phyloP scores from a whole-genome alignment of 2,888 invertebrate species.

The Entomobrya proxima region DNA sequence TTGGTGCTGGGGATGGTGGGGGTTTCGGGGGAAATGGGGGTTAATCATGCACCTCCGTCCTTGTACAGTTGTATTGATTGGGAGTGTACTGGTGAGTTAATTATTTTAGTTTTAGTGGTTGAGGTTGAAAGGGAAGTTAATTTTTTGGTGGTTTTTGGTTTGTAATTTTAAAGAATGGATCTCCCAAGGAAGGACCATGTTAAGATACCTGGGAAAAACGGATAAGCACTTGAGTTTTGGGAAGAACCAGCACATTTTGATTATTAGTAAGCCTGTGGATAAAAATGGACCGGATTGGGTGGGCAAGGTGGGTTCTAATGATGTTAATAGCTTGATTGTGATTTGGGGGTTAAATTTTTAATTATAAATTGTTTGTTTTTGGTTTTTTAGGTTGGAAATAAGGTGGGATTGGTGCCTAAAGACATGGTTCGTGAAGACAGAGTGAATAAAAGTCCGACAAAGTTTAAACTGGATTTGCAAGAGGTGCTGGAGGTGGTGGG shows the following conservation, averaged over 20 bases:
- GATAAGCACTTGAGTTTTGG: slow-evolving; percentile 72
- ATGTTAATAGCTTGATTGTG: neutral
- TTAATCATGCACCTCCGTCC: neutral
- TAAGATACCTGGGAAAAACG: slow-evolving; percentile 68
- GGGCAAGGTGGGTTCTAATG: slow-evolving; percentile 64
- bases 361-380: neutral
- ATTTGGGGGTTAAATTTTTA: no score
- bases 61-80: slow-evolving; percentile 68
- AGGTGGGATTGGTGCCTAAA: slow-evolving; percentile 73
- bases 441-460: slow-evolving; percentile 64
- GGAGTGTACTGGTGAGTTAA: slow-evolving; percentile 68
- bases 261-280: slow-evolving; percentile 71
- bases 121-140: neutral
- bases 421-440: slow-evolving; percentile 71
- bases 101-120: neutral
- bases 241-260: slow-evolving; percentile 71
- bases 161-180: slow-evolving; percentile 69
- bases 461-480: slow-evolving; percentile 65
- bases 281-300: slow-evolving; percentile 70
- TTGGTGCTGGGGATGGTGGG: no score
- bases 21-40: no score
- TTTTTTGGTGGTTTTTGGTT: neutral
- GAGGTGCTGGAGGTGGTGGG: slow-evolving; percentile 11
- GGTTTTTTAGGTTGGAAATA: slow-evolving; percentile 68
- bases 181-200: slow-evolving; percentile 71